phyloP scores from a whole-genome alignment of 2,888 invertebrate genomes.

The Choristoneura rosaceana region DNA sequence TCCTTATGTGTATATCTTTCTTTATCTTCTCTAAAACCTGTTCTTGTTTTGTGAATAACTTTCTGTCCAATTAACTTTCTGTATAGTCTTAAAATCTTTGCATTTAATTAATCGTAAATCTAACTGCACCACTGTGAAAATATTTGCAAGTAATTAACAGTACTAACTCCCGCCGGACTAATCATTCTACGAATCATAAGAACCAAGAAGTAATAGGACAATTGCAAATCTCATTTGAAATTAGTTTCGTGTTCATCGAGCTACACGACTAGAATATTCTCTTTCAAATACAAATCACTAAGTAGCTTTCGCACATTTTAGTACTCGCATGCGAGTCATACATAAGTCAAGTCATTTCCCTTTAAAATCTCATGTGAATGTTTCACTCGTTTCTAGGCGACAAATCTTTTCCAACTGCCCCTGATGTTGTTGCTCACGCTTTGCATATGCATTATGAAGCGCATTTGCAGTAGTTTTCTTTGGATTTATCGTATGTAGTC shows the following conservation, averaged over 20 bases:
- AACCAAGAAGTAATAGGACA: neutral
- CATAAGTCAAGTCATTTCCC: conserved; percentile 57
- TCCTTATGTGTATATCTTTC: conserved; percentile 41
- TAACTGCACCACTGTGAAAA: conserved; percentile 70
- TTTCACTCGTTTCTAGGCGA: conserved; percentile 85
- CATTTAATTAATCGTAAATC: conserved; percentile 55
- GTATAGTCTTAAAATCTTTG: conserved; percentile 39
- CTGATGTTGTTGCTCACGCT: conserved; percentile 87
- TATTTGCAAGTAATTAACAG: conserved; percentile 66
- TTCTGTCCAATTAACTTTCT: conserved; percentile 45
- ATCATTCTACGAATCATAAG: conserved; percentile 42
- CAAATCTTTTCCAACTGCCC: conserved; percentile 85
- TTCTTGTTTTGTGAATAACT: conserved; percentile 54
- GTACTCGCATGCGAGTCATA: conserved; percentile 49
- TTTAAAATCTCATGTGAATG: conserved; percentile 70
- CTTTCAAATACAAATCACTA: conserved; percentile 24
- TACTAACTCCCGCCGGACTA: conserved; percentile 69
- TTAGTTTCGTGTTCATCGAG: conserved; percentile 2
- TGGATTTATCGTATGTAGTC: conserved; percentile 86
- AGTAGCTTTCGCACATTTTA: conserved; percentile 42
- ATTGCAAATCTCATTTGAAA: neutral
- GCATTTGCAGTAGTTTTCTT: conserved; percentile 87
- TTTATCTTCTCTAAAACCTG: conserved; percentile 50
- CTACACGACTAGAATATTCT: conserved; percentile 9
- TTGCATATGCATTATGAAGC: conserved; percentile 87